Evolutionary conservation across 2,113 vertebrate species (phyloP).

Genomic region (Maccullochella peelii): DNA sequence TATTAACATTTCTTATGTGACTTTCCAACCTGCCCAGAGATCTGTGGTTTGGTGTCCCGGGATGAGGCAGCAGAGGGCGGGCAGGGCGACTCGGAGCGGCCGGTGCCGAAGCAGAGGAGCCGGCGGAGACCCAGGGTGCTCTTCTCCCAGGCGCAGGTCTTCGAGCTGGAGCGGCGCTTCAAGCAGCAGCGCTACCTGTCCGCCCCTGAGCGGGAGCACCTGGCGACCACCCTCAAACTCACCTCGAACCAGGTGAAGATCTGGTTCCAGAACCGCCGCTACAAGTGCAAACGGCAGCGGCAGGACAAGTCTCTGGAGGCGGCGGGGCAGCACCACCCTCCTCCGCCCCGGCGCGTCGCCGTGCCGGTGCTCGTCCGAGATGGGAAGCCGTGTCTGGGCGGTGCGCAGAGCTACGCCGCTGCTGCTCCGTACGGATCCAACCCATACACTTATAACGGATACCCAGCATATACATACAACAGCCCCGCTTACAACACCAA

Average conservation of each 20-base stretch:
- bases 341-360: constrained; percentile 91
- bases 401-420: constrained; percentile 87
- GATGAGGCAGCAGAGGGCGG: constrained; percentile 82
- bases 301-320: constrained; percentile 94
- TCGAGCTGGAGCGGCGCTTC: constrained; percentile 95
- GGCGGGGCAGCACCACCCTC: constrained; percentile 84
- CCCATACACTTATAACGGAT: constrained; percentile 89
- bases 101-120: constrained; percentile 87
- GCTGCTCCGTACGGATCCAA: constrained; percentile 84
- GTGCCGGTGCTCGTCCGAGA: constrained; percentile 94
- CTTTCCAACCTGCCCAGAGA: constrained; percentile 77
- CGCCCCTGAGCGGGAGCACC: constrained; percentile 93
- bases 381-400: constrained; percentile 92
- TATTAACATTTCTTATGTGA: neutral
- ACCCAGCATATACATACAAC: constrained; percentile 89
- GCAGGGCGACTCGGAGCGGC: constrained; percentile 85
- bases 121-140: constrained; percentile 93
- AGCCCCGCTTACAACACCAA: constrained; percentile 87
- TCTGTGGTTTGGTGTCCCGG: constrained; percentile 84
- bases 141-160: constrained; percentile 96
- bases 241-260: constrained; percentile 97
- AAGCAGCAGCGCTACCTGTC: constrained; percentile 97
- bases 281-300: constrained; percentile 96
- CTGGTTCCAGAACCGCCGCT: constrained; percentile 97
- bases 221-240: constrained; percentile 92